Evolutionary conservation across 2,797 vertebrate species (phyloP).

Genomic region (Centroberyx gerrardi): DNA sequence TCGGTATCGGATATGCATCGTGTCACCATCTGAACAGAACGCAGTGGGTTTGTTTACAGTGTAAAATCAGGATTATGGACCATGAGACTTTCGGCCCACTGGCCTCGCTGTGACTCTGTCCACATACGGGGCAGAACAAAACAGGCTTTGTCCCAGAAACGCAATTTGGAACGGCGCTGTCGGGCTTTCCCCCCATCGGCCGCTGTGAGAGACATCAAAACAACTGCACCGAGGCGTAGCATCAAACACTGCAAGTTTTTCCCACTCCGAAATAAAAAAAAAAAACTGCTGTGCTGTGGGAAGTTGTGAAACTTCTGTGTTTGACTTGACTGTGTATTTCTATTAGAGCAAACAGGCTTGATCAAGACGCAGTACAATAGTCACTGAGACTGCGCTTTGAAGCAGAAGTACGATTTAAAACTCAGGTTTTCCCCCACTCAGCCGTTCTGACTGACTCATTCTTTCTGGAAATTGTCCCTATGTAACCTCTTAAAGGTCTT

Average conservation of each 20-base stretch:
- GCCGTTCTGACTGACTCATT: not conserved
- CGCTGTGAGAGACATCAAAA: conserved; percentile 59
- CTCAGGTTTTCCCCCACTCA: not conserved
- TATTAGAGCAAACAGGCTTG: not conserved
- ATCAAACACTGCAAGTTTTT: conserved; percentile 25
- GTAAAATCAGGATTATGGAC: conserved; percentile 72
- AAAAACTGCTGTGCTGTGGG: conserved; percentile 3
- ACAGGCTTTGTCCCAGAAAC: conserved; percentile 70
- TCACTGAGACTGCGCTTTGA: not conserved
- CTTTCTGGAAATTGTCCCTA: not conserved
- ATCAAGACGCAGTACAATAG: not conserved
- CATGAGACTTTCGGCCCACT: conserved; percentile 57
- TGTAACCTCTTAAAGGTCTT: too few relatives aligned
- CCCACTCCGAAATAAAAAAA: conserved; percentile 16
- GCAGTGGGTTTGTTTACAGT: conserved; percentile 65
- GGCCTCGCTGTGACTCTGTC: conserved; percentile 71
- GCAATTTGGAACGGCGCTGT: conserved; percentile 62
- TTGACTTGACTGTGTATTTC: not conserved
- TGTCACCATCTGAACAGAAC: conserved; percentile 23
- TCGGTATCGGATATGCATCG: conserved; percentile 14
- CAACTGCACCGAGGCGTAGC: conserved; percentile 43
- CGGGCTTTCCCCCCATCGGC: conserved; percentile 12
- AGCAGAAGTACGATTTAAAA: not conserved
- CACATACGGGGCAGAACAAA: conserved; percentile 59
- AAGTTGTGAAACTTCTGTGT: conserved; percentile 28